A percentile compares a stretch with the other conserved stretches of the same genome.
Conservation (phyloP, 2,797 vertebrate genomes). For the Pterois miles region DNA sequence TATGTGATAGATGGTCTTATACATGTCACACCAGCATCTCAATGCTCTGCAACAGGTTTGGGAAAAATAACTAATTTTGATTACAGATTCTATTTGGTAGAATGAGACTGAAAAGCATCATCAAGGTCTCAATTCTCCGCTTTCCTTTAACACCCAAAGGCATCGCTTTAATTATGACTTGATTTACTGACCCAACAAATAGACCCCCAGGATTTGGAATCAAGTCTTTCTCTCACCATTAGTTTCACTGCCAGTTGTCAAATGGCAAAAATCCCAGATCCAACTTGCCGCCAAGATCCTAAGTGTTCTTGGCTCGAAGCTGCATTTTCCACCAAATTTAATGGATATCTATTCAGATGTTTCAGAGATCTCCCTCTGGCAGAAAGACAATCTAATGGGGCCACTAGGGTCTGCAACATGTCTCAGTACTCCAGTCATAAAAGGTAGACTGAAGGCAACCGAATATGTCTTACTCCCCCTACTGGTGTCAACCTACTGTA, state of each 20-base stretch:
- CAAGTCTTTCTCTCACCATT: constrained; percentile 20
- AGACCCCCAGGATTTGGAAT: constrained; percentile 24
- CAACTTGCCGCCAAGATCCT: background rate
- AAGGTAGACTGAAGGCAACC: background rate
- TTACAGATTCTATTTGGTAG: background rate
- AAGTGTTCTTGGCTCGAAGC: constrained; percentile 12
- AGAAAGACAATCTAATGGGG: background rate
- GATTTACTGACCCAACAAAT: constrained; percentile 40
- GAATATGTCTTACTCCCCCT: constrained; percentile 42
- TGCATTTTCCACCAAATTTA: background rate
- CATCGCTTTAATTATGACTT: constrained; percentile 36
- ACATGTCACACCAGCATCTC: too few species aligned
- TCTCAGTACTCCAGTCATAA: background rate
- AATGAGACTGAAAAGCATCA: background rate
- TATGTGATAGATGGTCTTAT: too few species aligned
- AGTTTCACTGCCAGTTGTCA: constrained; percentile 33
- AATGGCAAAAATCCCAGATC: constrained; percentile 52
- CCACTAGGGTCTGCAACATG: background rate
- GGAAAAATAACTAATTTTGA: background rate
- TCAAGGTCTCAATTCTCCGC: background rate
- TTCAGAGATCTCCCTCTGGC: constrained; percentile 19
- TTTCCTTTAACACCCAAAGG: background rate
- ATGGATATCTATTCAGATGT: constrained; percentile 19
- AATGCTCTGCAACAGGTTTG: background rate
- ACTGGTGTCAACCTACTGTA: constrained; percentile 8